Evolutionary conservation across 2,113 vertebrate species (phyloP).

Genomic region (Oncorhynchus keta): DNA sequence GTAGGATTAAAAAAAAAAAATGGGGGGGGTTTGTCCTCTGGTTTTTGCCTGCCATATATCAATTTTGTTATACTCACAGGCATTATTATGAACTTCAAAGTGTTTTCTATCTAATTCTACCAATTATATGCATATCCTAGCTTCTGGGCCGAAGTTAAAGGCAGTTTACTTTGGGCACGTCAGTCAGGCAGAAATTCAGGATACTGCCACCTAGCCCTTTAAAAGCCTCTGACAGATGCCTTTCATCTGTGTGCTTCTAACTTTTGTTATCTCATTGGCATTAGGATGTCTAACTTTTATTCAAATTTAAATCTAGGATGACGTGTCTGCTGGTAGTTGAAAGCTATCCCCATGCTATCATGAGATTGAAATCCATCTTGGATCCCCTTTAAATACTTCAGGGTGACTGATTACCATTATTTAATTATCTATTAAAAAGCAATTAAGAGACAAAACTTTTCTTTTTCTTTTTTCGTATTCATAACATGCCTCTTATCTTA

Average conservation of each 20-base stretch:
- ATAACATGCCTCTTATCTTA: background rate
- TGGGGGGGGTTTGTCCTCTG: too few species aligned
- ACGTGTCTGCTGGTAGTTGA: background rate
- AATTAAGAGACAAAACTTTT: background rate
- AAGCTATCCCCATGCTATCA: background rate
- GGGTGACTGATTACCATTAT: background rate
- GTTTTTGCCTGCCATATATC: too few species aligned
- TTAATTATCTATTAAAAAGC: background rate
- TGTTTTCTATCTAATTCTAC: too few species aligned
- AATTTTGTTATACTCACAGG: too few species aligned
- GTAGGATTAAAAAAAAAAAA: too few species aligned
- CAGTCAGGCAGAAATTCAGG: too few species aligned
- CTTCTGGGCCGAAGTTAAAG: too few species aligned
- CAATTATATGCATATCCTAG: too few species aligned
- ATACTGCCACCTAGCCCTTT: too few species aligned
- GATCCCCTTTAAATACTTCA: background rate
- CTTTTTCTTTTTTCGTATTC: background rate
- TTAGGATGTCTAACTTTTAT: background rate
- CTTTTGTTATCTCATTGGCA: background rate
- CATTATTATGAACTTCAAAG: too few species aligned
- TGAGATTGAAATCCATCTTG: background rate
- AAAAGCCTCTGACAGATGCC: too few species aligned
- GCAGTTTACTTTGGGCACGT: too few species aligned
- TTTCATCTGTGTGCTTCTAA: background rate
- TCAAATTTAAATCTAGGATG: background rate